phyloP scores from a whole-genome alignment of 2,888 invertebrate genomes.

The Panzeria rudis region DNA sequence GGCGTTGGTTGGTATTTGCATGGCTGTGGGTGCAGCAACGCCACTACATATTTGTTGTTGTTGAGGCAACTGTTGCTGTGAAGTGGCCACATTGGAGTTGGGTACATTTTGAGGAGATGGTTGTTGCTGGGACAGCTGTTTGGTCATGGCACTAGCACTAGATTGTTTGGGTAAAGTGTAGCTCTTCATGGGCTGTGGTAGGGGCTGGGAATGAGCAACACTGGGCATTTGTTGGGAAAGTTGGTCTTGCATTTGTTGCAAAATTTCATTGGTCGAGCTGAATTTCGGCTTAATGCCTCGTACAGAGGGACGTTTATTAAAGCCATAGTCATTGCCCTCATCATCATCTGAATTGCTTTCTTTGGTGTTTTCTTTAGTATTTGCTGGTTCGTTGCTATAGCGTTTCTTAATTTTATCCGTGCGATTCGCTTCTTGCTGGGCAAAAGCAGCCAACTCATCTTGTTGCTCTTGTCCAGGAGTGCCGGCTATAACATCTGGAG shows the following conservation, averaged over 20 bases:
- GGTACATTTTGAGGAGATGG: conserved; percentile 80
- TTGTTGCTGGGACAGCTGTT: conserved; percentile 76
- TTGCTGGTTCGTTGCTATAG: conserved; percentile 85
- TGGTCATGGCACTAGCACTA: conserved; percentile 76
- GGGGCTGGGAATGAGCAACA: conserved; percentile 75
- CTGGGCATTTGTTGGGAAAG: conserved; percentile 82
- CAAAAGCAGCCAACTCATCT: conserved; percentile 93
- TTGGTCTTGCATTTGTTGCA: conserved; percentile 92
- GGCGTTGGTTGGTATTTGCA: conserved; percentile 77
- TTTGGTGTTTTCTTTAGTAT: conserved; percentile 69
- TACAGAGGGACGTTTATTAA: conserved; percentile 94
- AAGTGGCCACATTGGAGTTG: conserved; percentile 68
- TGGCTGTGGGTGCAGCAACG: conserved; percentile 70
- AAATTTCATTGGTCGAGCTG: conserved; percentile 91
- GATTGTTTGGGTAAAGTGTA: conserved; percentile 81
- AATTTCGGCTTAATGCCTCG: conserved; percentile 95
- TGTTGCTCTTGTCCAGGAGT: conserved; percentile 86
- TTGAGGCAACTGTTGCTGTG: conserved; percentile 74
- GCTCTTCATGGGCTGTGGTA: conserved; percentile 79
- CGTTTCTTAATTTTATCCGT: conserved; percentile 93
- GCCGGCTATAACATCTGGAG: conserved; percentile 91
- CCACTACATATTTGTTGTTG: conserved; percentile 72
- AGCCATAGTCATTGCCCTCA: conserved; percentile 95
- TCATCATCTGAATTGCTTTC: conserved; percentile 86
- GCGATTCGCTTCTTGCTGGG: conserved; percentile 92